A percentile compares a stretch with the other conserved stretches of the same genome.
Evolutionary conservation across 1,140 invertebrate genomes (phyloP).

Genomic region (Drosophila pruinosa): DNA sequence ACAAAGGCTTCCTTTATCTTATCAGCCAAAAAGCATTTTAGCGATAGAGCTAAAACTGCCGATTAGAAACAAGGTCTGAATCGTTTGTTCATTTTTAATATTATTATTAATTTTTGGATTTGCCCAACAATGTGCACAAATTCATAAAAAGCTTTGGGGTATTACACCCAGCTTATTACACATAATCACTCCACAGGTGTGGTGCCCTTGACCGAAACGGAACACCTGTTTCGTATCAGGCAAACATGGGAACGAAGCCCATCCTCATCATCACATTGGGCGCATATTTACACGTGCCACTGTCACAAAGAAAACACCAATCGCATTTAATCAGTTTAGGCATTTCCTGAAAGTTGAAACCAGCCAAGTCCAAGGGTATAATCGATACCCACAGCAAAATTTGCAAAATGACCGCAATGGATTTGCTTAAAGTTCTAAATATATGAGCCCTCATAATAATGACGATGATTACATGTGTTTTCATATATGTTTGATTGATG

Average conservation of each 20-base stretch:
- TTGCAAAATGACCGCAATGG: slow-evolving; percentile 38
- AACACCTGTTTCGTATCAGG: slow-evolving; percentile 53
- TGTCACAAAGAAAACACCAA: slow-evolving; percentile 2
- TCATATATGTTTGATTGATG: slow-evolving; percentile 30
- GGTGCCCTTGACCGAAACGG: slow-evolving; percentile 10
- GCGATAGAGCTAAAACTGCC: slow-evolving; percentile 23
- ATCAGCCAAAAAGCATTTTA: slow-evolving; percentile 25
- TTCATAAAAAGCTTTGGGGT: slow-evolving; percentile 46
- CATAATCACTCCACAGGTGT: slow-evolving; percentile 7
- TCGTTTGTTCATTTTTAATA: slow-evolving; percentile 1
- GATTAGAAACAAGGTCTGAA: slow-evolving; percentile 27
- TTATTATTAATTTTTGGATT: slow-evolving; percentile 20
- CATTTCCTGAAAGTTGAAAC: slow-evolving; percentile 52
- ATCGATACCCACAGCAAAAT: neutral
- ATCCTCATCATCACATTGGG: neutral
- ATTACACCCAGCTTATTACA: slow-evolving; percentile 18
- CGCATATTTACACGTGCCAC: slow-evolving; percentile 33
- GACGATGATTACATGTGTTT: slow-evolving; percentile 15
- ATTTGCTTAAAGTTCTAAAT: slow-evolving; percentile 10
- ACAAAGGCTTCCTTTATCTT: slow-evolving; percentile 28
- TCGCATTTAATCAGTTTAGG: slow-evolving; percentile 56
- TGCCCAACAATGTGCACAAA: slow-evolving; percentile 1
- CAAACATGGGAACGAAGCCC: neutral
- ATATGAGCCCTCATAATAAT: neutral
- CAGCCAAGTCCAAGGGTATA: slow-evolving; percentile 40